These are phyloP conservation scores for Fabriciana adippe DNA, from an alignment of 2,888 invertebrate species.

Conservation along the genomic window DNA sequence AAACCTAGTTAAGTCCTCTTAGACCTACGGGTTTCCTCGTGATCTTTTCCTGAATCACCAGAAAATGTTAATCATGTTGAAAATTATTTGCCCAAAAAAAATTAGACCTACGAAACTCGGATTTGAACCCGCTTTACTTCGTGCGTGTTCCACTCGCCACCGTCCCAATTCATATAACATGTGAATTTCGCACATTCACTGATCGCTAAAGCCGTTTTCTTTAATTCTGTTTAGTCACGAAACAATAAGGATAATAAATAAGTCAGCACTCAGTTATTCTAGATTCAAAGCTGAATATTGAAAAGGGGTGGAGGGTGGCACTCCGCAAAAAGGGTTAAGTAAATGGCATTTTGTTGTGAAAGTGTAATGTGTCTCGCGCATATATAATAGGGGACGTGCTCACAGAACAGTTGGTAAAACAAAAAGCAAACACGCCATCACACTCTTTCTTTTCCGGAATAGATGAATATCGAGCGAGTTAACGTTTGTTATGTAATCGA, in stretches of 20 bases:
- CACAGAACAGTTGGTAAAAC: neutral
- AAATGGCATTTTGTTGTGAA: slow-evolving; percentile 33
- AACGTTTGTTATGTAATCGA: too few species aligned
- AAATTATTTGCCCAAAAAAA: too few species aligned
- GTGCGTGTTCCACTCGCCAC: too few species aligned
- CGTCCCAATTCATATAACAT: slow-evolving; percentile 4
- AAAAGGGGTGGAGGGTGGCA: slow-evolving; percentile 17
- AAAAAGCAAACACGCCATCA: neutral
- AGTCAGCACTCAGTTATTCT: slow-evolving; percentile 27
- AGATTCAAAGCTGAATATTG: slow-evolving; percentile 26
- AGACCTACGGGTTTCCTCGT: too few species aligned
- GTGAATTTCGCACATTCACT: slow-evolving; percentile 9
- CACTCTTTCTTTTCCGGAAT: neutral
- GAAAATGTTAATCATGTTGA: too few species aligned
- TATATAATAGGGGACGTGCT: neutral
- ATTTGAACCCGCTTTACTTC: too few species aligned
- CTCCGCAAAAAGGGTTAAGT: slow-evolving; percentile 34
- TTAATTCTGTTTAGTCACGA: slow-evolving; percentile 17
- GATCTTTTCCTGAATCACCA: too few species aligned
- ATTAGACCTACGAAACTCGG: too few species aligned
- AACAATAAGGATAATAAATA: slow-evolving; percentile 28
- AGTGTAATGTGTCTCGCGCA: slow-evolving; percentile 25
- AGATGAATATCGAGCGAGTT: too few species aligned
- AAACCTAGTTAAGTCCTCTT: too few species aligned
- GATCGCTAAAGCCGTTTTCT: slow-evolving; percentile 1